Evolutionary conservation across 2,113 vertebrate genomes (phyloP), one percentile per base, ranked within the genome.

Genomic region (Camelus dromedarius): DNA sequence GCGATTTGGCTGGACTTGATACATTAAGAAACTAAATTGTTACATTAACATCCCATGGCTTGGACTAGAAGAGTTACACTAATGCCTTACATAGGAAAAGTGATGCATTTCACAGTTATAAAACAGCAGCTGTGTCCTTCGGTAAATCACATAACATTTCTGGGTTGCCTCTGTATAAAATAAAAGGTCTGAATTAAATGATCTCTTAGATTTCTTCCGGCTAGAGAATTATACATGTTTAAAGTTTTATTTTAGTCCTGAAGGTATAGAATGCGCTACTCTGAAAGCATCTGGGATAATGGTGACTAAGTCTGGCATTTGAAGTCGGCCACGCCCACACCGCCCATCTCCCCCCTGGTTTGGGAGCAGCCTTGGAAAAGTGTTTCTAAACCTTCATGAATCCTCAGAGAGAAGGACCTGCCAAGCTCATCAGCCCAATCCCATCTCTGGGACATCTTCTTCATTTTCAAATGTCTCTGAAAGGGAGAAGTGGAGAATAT

Each of bases 71-170:
- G 28, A 77, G 93, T 66, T 58, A 67, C 19, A 52, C 77, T 82
- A 42, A 62, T 38, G 50, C n/a, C 58, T 75, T 16, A 75, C 20
- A n/a, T 30, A 62, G 58, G 56, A 50, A 48, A 70, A 76, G 77
- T 84, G 70, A 32, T 67, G 42, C 66, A 42, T 30, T 91, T 70
- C 56, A 12, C 6, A 20, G 32, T 62, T 89, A 80, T 76, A 75
- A 95, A 64, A 81, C 67, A 96, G 79, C 62, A 46, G 50, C 46
- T 77, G 46, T 95, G 60, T 76, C 89, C 93, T 86, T 95, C 14
- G 5, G 60, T 24, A 89, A 86, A 77, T 90, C 46, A 46, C 50
- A 89, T 88, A 67, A 75, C 30, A 72, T 86, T 73, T 92, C 66
- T 77, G 52, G 28, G 72, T 70, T 81, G 42, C 22, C 19, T 26